Evolutionary conservation across 1,140 invertebrate species (phyloP).

Genomic region (Dendrolimus punctatus): DNA sequence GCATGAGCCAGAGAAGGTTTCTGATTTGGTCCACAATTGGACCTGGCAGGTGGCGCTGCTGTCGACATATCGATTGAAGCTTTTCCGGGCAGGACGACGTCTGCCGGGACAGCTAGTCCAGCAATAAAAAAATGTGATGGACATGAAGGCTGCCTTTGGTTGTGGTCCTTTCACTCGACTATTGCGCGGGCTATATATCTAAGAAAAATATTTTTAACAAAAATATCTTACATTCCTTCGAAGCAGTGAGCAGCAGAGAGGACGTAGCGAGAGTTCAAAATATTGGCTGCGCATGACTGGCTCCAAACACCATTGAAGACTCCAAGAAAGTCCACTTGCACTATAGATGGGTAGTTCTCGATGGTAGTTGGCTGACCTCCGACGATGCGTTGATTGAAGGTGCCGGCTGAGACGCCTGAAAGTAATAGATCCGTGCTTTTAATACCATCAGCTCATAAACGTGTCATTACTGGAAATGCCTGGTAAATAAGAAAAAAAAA

Average conservation of each 20-base stretch:
- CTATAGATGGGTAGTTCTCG: slow-evolving; percentile 33
- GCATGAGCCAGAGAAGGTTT: no score
- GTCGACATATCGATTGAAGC: no score
- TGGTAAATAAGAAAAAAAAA: not conserved
- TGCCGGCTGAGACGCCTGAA: slow-evolving; percentile 11
- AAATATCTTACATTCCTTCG: slow-evolving; percentile 22
- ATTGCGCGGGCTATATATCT: not conserved
- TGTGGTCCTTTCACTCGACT: no score
- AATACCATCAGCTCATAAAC: not conserved
- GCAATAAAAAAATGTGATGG: slow-evolving; percentile 2
- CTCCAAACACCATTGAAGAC: slow-evolving; percentile 21
- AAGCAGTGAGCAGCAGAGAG: slow-evolving; percentile 44
- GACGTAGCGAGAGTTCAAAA: slow-evolving; percentile 25
- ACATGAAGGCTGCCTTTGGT: no score
- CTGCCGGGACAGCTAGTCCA: no score
- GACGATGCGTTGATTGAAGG: slow-evolving; percentile 27
- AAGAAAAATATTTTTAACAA: not conserved
- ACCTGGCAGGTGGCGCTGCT: no score
- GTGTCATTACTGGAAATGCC: not conserved
- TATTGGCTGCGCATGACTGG: slow-evolving; percentile 34
- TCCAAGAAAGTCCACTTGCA: slow-evolving; percentile 28
- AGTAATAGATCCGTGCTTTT: not conserved
- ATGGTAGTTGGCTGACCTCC: slow-evolving; percentile 34
- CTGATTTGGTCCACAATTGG: no score
- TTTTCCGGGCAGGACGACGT: no score